A percentile compares a stretch with the other conserved stretches of the same genome.
Conservation (phyloP, 1,140 invertebrate genomes). For the Delia radicum region DNA sequence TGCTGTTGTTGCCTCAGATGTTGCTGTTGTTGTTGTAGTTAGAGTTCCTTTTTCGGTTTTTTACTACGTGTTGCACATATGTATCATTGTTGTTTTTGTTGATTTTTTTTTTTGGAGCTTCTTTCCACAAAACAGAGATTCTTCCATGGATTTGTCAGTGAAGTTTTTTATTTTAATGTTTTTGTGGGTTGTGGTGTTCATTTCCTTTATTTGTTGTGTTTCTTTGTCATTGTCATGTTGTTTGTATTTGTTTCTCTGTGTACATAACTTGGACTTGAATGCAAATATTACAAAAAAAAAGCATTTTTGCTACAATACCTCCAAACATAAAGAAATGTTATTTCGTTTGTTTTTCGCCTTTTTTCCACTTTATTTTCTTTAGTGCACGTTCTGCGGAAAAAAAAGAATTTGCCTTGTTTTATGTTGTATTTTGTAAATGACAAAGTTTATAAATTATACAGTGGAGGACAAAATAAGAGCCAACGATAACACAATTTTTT, state of each 20-base stretch:
- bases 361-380: not conserved
- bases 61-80: constrained; percentile 2
- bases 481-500: too few species aligned
- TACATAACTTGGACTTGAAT: not conserved
- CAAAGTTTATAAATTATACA: constrained; percentile 13
- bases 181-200: not conserved
- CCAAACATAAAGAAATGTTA: not conserved
- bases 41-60: constrained; percentile 1
- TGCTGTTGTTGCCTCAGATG: not conserved
- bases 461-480: not conserved
- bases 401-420: not conserved
- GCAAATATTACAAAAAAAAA: too few species aligned
- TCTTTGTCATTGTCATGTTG: not conserved
- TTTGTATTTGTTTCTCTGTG: not conserved
- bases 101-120: not conserved
- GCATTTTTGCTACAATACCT: not conserved
- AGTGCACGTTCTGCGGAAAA: constrained; percentile 3
- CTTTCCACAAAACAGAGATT: not conserved
- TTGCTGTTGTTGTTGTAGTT: not conserved
- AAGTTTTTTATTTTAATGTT: not conserved
- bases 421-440: constrained; percentile 8
- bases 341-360: not conserved
- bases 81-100: not conserved
- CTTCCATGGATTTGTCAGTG: not conserved
- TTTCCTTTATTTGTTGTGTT: not conserved